Base-by-base conservation (phyloP, 2,113 vertebrate genomes). In the Cyphomyrus discorhynchus region DNA sequence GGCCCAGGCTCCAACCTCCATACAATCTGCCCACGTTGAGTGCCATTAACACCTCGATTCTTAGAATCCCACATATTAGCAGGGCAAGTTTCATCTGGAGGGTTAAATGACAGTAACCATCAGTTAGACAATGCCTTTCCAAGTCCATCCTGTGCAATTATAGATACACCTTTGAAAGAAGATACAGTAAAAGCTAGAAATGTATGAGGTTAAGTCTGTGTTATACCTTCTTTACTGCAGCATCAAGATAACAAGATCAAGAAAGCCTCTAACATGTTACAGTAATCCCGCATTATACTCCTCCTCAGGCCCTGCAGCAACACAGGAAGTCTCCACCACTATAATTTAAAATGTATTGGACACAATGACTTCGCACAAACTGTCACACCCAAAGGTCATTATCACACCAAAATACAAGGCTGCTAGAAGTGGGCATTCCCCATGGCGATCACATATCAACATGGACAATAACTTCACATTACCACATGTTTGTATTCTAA, bases 21-120 rank as follows among this genome's bases (percentile, higher is more conserved):
- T 0, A 99, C 96, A 19, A 99, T 98, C 92, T 99, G 98, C 85
- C 98, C 98, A 94, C 98, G 98, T 91, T 99, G 98, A 0, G 98
- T 99, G 62, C 98, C 98, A 10, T 98, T 99, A 90, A 99, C 98
- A 56, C 98, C 98, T 91, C 98, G 95, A 91, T 99, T 99, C 95
- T 99, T 99, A 92, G 98, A 99, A 95, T 99, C 98, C 98, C 98
- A 99, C 94, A 99, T 97, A 70, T 99, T 99, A 92, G 98, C 98
- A 88, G 97, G 98, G 93, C 96, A 99, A 92, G 97, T 99, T 94
- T 99, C 98, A 97, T 99, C 98, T 99, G 93, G 53, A 62, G 0
- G 50, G 17, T 77, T 89, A 47, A 84, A 19, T 50, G 35, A 88
- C 46, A 70, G 62, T 27, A 50, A 31, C 24, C 85, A 86, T n/a